These are phyloP conservation scores for Haemorhous mexicanus DNA, from an alignment of 2,113 vertebrate genomes.

Conservation along the genomic window DNA sequence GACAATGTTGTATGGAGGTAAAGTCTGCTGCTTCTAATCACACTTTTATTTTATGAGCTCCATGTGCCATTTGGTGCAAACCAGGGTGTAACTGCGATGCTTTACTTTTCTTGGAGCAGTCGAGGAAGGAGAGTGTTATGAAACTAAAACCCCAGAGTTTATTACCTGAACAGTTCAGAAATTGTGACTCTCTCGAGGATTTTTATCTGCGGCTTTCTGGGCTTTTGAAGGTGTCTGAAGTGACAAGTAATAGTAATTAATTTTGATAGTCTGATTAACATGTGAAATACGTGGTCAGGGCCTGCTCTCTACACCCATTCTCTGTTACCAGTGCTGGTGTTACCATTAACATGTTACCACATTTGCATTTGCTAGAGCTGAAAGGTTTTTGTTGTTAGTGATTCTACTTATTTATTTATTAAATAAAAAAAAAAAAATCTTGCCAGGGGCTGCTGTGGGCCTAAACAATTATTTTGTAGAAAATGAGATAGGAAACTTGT, in stretches of 20 bases:
- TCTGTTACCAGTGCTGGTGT: neutral
- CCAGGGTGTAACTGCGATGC: neutral
- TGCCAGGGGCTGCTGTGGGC: neutral
- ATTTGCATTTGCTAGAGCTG: neutral
- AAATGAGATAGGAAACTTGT: conserved; percentile 39
- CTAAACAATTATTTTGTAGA: conserved; percentile 31
- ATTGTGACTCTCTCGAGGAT: neutral
- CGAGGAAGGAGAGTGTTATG: neutral
- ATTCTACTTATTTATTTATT: neutral
- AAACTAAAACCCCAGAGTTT: neutral
- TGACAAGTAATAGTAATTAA: neutral
- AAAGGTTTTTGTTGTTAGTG: neutral
- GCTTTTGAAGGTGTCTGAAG: neutral
- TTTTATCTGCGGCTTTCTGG: neutral
- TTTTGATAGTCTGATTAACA: neutral
- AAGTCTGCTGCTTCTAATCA: neutral
- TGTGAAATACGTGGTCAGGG: neutral
- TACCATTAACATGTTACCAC: neutral
- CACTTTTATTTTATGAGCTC: conserved; percentile 14
- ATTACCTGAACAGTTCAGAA: neutral
- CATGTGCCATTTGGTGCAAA: neutral
- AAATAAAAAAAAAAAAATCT: neutral
- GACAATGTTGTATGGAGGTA: neutral
- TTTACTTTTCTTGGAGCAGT: neutral
- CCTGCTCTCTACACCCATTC: neutral